Base-by-base conservation (phyloP, 1,140 invertebrate genomes). In the Carcinoscorpius rotundicauda region DNA sequence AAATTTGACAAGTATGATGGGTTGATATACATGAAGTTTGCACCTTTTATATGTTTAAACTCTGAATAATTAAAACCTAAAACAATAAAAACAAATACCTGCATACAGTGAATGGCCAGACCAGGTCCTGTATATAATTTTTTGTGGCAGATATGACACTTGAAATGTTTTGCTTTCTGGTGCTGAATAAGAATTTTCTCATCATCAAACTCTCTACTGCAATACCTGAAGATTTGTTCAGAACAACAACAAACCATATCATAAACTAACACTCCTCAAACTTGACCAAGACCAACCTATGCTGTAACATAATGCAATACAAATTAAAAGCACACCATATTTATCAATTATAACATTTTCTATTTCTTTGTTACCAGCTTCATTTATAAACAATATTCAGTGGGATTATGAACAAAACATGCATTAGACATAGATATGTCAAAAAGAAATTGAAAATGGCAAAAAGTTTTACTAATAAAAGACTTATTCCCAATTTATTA, bases 161-260 rank as follows among this genome's bases (percentile, higher is more conserved):
- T 99, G 75, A 99, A 99, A 82, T 99, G 97, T 80, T 99, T 99
- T 29, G 97, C 97, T 80, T 99, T 99, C 78, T 99, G 97, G 80
- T 99, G 97, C 77, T 99, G 97, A 73, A 99, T 97, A n/a, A 99
- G 81, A 80, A 99, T 99, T 78, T 99, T 99, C 78, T 99, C 97
- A 82, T 99, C 97, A 76, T 99, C 97, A 80, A 99, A 99, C 80
- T 99, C 97, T 73, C 97, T 82, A 79, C 99, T 99, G 76, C 97
- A 99, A 82, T 98, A 98, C 94, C 93, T 98, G 68, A 57, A 55
- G 10, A 50, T 48, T 11, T 53, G 49, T 29, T 3, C 6, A 59
- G 48, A 3, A 49, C 2, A 10, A n/a, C 6, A n/a, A 48, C 29
- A n/a, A 59, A 48, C 58, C 9, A n/a, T n/a, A 3, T 59, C 10